Evolutionary conservation across 1,140 invertebrate species (phyloP), one percentile per base, ranked within the genome.

Genomic region (Acromyrmex echinatior): DNA sequence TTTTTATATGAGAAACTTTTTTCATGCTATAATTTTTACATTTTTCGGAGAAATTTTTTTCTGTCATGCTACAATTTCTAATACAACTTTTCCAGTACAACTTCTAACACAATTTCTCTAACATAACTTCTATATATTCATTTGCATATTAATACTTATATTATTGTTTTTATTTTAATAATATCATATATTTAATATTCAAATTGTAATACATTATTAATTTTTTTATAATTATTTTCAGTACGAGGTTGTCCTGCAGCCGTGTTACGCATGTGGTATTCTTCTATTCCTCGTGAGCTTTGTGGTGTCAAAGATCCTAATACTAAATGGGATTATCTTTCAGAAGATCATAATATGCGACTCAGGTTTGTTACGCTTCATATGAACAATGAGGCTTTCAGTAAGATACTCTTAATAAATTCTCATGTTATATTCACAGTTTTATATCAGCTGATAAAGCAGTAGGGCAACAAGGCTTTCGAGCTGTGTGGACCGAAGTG

Each of bases 401-500:
- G n/a, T 25, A 53, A 45, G 16, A 14, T 3, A 2, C 12, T 58
- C 16, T 28, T 49, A 68, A 31, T 49, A 35, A 3, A 31, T 21
- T 10, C 58, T 62, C 12, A 25, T 3, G 10, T 25, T 51, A 28
- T 28, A 14, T 85, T 94, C 2, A 90, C 95, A 98, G 97, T 94
- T 98, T 98, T 93, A 97, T 98, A 89, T 97, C 97, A 79, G 97
- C 97, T 60, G 97, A 98, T 92, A 98, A 98, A 95, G 97, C 98
- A 63, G 97, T 98, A 16, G 98, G 98, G 66, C 94, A 95, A 81
- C 96, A 97, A 92, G 98, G 98, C 73, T 99, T 99, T 95, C 97
- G 97, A 90, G 98, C 98, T 35, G 97, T 98, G 66, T 99, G 98
- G 98, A 99, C 98, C 25, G 98, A 99, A 96, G 97, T 98, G 86